phyloP scores from a whole-genome alignment of 2,888 invertebrate species.

The Sepiola atlantica region DNA sequence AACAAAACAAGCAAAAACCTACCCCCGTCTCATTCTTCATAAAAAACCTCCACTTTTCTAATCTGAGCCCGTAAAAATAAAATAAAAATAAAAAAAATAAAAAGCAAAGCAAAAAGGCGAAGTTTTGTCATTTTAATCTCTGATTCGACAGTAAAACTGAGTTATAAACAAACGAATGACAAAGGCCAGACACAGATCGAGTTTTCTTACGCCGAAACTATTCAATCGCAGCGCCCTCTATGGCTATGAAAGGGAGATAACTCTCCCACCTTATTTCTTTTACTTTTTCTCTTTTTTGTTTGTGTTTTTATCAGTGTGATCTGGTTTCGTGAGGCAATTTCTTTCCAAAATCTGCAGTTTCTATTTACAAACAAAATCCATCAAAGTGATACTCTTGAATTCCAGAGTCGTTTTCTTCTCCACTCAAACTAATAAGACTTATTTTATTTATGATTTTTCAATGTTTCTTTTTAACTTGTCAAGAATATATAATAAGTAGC shows the following conservation, averaged over 20 bases:
- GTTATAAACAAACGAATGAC: neutral
- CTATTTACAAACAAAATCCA: neutral
- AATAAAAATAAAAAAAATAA: too few relatives aligned
- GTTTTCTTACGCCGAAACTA: neutral
- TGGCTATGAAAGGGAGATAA: neutral
- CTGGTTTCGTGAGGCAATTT: neutral
- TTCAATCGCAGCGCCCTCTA: neutral
- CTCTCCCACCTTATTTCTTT: neutral
- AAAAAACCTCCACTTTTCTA: too few relatives aligned
- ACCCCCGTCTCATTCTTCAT: too few relatives aligned
- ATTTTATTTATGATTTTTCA: too few relatives aligned
- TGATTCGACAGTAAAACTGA: neutral
- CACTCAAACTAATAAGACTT: neutral
- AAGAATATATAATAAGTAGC: too few relatives aligned
- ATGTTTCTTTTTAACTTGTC: too few relatives aligned
- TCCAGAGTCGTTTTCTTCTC: neutral
- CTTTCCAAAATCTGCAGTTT: neutral
- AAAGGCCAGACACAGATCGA: neutral
- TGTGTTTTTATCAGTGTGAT: neutral
- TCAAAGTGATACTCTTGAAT: neutral
- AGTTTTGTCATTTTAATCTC: neutral
- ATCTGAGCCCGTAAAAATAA: too few relatives aligned
- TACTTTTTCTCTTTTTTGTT: too few relatives aligned
- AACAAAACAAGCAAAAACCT: too few relatives aligned
- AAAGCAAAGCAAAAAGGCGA: neutral